These are phyloP conservation scores for Cydia pomonella DNA, from an alignment of 1,140 invertebrate genomes.

Conservation along the genomic window DNA sequence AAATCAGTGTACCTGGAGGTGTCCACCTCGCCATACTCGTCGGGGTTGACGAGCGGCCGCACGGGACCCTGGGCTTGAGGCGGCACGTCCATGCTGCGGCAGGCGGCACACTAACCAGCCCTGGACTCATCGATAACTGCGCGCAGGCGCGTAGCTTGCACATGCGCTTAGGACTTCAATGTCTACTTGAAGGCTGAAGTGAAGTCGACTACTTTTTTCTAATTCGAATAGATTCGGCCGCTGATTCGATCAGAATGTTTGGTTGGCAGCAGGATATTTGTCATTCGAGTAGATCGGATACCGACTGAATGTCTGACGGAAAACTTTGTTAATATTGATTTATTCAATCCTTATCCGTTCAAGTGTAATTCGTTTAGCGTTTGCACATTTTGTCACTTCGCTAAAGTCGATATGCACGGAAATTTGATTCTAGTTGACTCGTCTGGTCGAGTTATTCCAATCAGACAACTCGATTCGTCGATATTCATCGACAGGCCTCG, in stretches of 20 bases:
- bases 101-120: constrained; percentile 36
- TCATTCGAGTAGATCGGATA: no score
- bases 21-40: constrained; percentile 73
- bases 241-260: neutral
- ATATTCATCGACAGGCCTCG: neutral
- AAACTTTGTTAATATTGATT: no score
- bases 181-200: no score
- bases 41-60: constrained; percentile 70
- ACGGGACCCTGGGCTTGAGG: constrained; percentile 37
- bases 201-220: neutral
- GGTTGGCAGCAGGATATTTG: no score
- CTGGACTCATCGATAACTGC: constrained; percentile 37
- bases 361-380: no score
- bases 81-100: constrained; percentile 49
- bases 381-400: no score
- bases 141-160: constrained; percentile 41
- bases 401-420: no score
- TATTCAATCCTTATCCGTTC: no score
- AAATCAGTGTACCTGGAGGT: constrained; percentile 62
- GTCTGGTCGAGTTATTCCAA: no score
- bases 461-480: no score
- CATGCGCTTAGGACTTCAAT: neutral
- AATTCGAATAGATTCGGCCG: neutral
- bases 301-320: no score
- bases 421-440: no score